phyloP scores from a whole-genome alignment of 2,888 invertebrate genomes.

The Lepidochitona cinerea region DNA sequence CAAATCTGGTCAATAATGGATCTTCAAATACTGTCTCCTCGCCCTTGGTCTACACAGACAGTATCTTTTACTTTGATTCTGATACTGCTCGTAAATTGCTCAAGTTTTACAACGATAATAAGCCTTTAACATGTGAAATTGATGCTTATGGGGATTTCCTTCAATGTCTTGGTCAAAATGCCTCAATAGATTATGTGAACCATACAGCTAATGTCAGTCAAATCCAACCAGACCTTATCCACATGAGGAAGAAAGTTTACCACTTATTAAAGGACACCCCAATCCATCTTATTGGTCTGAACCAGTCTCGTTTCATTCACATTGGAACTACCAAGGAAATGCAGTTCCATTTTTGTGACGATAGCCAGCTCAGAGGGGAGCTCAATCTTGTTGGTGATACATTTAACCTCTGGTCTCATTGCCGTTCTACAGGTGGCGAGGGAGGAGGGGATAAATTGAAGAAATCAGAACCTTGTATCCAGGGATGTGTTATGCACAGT shows the following conservation, averaged over 20 bases:
- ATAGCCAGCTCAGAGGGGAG: slow-evolving; percentile 46
- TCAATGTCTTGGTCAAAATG: slow-evolving; percentile 67
- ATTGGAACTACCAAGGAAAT: slow-evolving; percentile 71
- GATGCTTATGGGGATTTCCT: slow-evolving; percentile 73
- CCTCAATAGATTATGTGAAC: slow-evolving; percentile 60
- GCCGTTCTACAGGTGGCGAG: not conserved
- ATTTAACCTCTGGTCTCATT: slow-evolving; percentile 49
- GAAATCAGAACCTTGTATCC: not conserved
- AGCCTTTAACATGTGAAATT: slow-evolving; percentile 69
- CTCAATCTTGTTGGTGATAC: slow-evolving; percentile 52
- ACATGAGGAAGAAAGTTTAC: slow-evolving; percentile 59
- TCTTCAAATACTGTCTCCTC: slow-evolving; percentile 28
- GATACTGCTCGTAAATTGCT: slow-evolving; percentile 64
- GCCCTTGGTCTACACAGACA: slow-evolving; percentile 71
- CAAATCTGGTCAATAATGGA: slow-evolving; percentile 25
- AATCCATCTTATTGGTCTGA: slow-evolving; percentile 65
- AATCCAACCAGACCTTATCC: slow-evolving; percentile 48
- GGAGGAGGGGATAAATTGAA: not conserved
- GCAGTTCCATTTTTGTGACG: slow-evolving; percentile 59
- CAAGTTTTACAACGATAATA: slow-evolving; percentile 55
- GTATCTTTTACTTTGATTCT: slow-evolving; percentile 71
- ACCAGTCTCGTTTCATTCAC: slow-evolving; percentile 71
- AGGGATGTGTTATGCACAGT: slow-evolving; percentile 66
- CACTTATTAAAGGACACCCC: slow-evolving; percentile 55
- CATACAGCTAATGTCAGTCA: slow-evolving; percentile 59